Evolutionary conservation across 1,140 invertebrate genomes (phyloP), one percentile per base, ranked within the genome.

Genomic region (Agraylea sexmaculata): DNA sequence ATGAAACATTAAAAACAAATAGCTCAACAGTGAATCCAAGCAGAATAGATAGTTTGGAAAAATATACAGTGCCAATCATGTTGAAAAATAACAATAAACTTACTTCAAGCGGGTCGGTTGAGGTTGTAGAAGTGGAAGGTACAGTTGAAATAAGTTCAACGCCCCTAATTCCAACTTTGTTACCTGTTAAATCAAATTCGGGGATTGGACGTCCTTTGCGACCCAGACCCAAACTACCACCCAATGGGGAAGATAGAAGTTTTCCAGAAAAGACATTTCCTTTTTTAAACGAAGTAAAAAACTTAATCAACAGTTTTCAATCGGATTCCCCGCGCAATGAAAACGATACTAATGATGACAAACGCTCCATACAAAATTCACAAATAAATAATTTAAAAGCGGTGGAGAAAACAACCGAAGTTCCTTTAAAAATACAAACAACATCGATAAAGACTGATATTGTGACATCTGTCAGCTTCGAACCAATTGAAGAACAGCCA

Each of bases 151-250:
- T 61, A 21, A 62, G 59, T 37, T 51, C 53, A 11, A 65, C 60
- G 16, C 62, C 64, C 10, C 44, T 52, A 39, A 50, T 74, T 18
- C 70, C 74, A 8, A 76, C 74, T 18, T 53, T 76, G 42, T 52
- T 74, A 40, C 74, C 74, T n/a, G 71, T 70, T 16, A 71, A 73
- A 56, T 75, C 74, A 6, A 75, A 76, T 55, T 60, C 73, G 10
- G 72, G 70, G 15, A 59, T 72, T 12, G 68, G 70, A 36, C 56
- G 68, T 37, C 70, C 73, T 17, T 52, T 75, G 32, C 51, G 71
- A 47, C 68, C 66, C 19, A 51, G 69, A 40, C 71, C 71, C 15
- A 62, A 68, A 57, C 53, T 51, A 15, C 47, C 49, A 6, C 35
- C 31, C 11, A 38, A 46, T 36, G 49, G 47, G 12, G 54, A 59